Base-by-base conservation (phyloP, 2,888 invertebrate species). In the Synergus japonicus region DNA sequence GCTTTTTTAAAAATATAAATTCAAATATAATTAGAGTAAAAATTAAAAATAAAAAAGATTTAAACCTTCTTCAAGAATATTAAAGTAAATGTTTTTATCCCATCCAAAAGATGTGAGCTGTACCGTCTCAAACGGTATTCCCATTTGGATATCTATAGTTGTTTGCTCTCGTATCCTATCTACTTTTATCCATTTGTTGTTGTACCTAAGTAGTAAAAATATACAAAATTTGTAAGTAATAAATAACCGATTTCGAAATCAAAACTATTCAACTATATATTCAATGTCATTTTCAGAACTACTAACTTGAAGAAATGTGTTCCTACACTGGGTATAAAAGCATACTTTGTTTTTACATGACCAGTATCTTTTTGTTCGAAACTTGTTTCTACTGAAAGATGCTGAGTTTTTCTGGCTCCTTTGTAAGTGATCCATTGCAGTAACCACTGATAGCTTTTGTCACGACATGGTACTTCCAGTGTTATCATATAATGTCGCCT, bases 361-460 rank as follows among this genome's bases (percentile, higher is more conserved):
- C 99, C 99, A 77, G 97, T 96, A 83, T 98, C 98, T 88, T 95
- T 96, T 90, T 98, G 98, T 80, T 96, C 94, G 90, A 98, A 98
- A 46, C 97, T 97, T 2, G 99, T 99, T 91, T 98, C 97, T 0
- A 99, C 99, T 92, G 98, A 98, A 46, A 99, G 93, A 93, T 99
- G 99, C 88, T 98, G 99, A 0, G 98, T 98, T 89, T 97, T 94
- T 83, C 93, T 95, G 0, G 98, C 98, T 69, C 97, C 98, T 92
- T 96, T 96, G 66, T 94, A 93, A 0, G 98, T 97, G 86, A 99
- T 97, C 99, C 99, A 99, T 81, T 98, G 97, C 60, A 99, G 92
- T 12, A 99, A 93, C 99, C 99, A 99, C 85, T 98, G 97, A 90
- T 98, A 99, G 64, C 98, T 98, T 92, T 98, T 98, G 92, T 99